A percentile compares a stretch with the other conserved stretches of the same genome.
Conservation (phyloP, 2,113 vertebrate genomes). For the Cyprinus carpio region DNA sequence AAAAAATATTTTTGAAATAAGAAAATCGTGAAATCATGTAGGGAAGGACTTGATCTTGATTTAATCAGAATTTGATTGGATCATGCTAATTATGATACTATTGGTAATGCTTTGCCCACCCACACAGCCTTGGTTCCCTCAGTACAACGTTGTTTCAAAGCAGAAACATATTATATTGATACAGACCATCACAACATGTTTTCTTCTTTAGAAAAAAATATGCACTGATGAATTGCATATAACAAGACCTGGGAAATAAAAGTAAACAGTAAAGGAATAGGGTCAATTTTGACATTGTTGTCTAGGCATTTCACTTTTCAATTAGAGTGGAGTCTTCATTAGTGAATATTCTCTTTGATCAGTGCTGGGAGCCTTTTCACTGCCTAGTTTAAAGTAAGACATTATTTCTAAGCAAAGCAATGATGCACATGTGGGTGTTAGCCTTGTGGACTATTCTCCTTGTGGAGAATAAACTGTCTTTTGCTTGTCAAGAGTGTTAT, state of each 20-base stretch:
- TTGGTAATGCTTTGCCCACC: neutral
- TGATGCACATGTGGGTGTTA: neutral
- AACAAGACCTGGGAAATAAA: neutral
- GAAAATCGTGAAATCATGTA: neutral
- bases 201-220: slow-evolving; percentile 15
- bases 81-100: neutral
- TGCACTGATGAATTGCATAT: neutral
- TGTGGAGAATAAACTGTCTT: no score
- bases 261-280: neutral
- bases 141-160: neutral
- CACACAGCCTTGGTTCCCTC: no score
- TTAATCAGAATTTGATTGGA: neutral
- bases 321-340: neutral
- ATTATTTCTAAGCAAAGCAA: neutral
- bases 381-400: neutral
- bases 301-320: neutral
- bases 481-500: neutral
- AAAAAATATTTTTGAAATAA: neutral
- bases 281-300: neutral
- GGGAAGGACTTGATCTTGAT: neutral
- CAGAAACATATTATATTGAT: neutral
- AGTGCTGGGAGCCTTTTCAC: neutral
- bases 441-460: neutral
- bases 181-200: neutral
- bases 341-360: slow-evolving; percentile 12